Conservation (phyloP, 2,888 invertebrate genomes). For the Elegia similella region DNA sequence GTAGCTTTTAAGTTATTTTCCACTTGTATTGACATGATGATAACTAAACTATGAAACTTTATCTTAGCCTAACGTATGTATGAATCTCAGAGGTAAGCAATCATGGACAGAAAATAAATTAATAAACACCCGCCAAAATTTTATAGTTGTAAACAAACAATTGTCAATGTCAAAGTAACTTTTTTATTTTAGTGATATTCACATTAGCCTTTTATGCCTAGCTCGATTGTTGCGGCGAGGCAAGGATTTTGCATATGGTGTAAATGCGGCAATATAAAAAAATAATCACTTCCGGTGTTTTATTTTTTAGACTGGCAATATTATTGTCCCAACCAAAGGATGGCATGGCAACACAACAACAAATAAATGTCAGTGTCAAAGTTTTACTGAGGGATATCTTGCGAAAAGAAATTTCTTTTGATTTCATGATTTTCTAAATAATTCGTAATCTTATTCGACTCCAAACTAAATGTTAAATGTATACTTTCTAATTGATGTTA, state of each 20-base stretch:
- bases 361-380: neutral
- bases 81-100: too few relatives aligned
- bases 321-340: neutral
- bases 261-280: neutral
- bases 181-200: neutral
- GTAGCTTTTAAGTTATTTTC: slow-evolving; percentile 81
- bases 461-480: neutral
- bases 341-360: neutral
- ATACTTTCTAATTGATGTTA: neutral
- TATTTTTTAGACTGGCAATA: neutral
- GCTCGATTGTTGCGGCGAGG: neutral
- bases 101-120: too few relatives aligned
- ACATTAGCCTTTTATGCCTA: neutral
- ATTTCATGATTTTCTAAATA: neutral
- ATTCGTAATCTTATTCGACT: neutral
- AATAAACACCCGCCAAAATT: too few relatives aligned
- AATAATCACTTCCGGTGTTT: neutral
- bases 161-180: neutral
- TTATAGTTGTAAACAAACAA: neutral
- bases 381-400: neutral
- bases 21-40: slow-evolving; percentile 81
- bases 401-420: neutral
- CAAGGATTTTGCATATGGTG: too few relatives aligned
- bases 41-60: too few relatives aligned
- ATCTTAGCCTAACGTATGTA: too few relatives aligned